Base-by-base conservation (phyloP, 2,113 vertebrate species). In the Plotosus lineatus region DNA sequence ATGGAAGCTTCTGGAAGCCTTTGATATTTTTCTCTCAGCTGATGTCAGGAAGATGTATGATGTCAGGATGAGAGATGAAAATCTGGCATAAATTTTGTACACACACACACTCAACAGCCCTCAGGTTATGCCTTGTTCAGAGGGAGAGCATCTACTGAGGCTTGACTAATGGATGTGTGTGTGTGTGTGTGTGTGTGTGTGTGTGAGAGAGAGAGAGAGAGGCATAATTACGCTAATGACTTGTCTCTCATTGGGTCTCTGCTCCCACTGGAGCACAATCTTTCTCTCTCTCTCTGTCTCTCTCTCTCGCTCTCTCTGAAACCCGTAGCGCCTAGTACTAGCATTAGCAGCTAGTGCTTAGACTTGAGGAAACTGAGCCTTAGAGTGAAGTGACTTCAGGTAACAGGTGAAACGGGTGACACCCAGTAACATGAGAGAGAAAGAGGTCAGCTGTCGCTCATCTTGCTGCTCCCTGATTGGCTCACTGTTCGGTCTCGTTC, bases 111-210 rank as follows among this genome's bases (percentile, higher is more conserved):
- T 14, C 56, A 33, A 33, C 58, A 61, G n/a, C 31, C 1, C 60
- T 1, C 15, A 36, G 19, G 19, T 38, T 38, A 40, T 65, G 17
- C 10, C 36, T 21, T 63, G 60, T 31, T 36, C 19, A 23, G 33
- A 65, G 3, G 36, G 6, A 63, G 60, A 6, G 14, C 28, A 26
- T 56, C 9, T 56, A 56, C 55, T 60, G 4, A 61, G 15, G 60
- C 31, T 33, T 33, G 31, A 65, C 33, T 65, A 65, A 36, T 60
- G 58, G 11, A 15, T 31, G 58, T 60, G 56, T 42, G 65, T 68
- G 21, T 65, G 33, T 65, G 61, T 60, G 36, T 58, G 17, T 75
- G 79, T 58, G 66, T 82, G 83, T 89, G 88, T 28, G 58, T 65
- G 61, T 65, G 61, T 19, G 61, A 38, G 61, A 15, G 42, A 46